These are phyloP conservation scores for Agrochola litura DNA, from an alignment of 2,888 invertebrate genomes.

Conservation along the genomic window DNA sequence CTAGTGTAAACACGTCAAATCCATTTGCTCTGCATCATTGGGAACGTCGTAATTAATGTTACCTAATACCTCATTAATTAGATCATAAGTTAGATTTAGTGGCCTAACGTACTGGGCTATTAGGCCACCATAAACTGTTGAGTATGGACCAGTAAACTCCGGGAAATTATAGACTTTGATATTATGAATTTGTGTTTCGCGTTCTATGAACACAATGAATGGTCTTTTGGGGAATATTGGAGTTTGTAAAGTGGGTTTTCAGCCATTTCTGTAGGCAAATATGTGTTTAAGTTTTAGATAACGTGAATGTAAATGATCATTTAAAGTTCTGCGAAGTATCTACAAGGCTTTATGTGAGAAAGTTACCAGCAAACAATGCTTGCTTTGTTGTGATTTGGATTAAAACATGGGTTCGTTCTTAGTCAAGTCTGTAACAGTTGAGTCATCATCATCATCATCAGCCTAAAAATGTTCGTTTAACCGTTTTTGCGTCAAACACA, in stretches of 20 bases:
- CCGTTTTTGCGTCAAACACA: no score
- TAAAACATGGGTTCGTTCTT: no score
- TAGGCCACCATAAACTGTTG: constrained; percentile 39
- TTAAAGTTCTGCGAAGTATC: background rate
- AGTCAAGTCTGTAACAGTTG: no score
- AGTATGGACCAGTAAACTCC: constrained; percentile 14
- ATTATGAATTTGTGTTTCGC: constrained; percentile 38
- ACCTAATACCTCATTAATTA: constrained; percentile 62
- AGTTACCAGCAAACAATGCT: background rate
- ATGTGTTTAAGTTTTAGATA: background rate
- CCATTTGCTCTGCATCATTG: constrained; percentile 59
- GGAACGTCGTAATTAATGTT: constrained; percentile 59
- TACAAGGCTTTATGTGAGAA: background rate
- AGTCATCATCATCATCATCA: no score
- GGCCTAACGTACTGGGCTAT: constrained; percentile 36
- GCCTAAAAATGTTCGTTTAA: no score
- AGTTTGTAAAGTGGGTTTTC: constrained; percentile 1
- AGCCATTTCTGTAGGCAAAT: background rate
- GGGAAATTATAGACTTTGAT: constrained; percentile 48
- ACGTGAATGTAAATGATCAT: background rate
- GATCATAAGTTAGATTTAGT: constrained; percentile 61
- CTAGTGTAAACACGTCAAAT: constrained; percentile 50
- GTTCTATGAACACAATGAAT: constrained; percentile 25
- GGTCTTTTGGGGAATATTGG: constrained; percentile 36
- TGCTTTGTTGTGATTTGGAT: no score